Conservation (phyloP, 2,113 vertebrate species). For the Amia ocellicauda region DNA sequence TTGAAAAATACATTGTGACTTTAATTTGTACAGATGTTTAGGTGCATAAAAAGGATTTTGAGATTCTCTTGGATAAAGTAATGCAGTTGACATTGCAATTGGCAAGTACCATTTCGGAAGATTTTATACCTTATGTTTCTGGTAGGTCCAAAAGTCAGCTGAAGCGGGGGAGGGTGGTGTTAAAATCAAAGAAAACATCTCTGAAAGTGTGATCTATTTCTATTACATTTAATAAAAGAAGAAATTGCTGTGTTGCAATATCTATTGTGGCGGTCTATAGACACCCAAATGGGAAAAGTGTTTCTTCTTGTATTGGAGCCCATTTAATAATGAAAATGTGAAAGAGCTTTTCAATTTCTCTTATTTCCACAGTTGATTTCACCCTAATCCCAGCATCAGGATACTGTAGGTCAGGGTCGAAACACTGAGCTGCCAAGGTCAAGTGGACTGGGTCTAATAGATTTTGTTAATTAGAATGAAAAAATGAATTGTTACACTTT, state of each 20-base stretch:
- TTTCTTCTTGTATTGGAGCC: conserved; percentile 9
- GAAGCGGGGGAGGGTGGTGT: not conserved
- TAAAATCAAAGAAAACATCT: not conserved
- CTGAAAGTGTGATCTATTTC: not conserved
- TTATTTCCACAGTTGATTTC: conserved; percentile 21
- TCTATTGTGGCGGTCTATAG: not conserved
- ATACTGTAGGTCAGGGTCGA: conserved; percentile 20
- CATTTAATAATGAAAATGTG: conserved; percentile 11
- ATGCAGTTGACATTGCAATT: too few species aligned
- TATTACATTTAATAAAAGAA: not conserved
- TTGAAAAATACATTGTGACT: too few species aligned
- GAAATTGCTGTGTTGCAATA: not conserved
- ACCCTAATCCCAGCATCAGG: conserved; percentile 14
- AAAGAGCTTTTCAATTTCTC: conserved; percentile 25
- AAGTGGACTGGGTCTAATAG: conserved; percentile 20
- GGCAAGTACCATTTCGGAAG: too few species aligned
- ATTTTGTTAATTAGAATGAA: conserved; percentile 26
- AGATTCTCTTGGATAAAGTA: too few species aligned
- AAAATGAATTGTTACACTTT: not conserved
- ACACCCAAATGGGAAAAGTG: conserved; percentile 16
- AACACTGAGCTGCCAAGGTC: conserved; percentile 16
- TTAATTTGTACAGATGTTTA: too few species aligned
- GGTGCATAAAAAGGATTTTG: too few species aligned
- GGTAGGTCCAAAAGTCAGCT: not conserved
- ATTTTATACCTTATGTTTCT: not conserved